These are phyloP conservation scores for Rhopalosiphum maidis DNA, from an alignment of 1,140 invertebrate genomes.

Conservation along the genomic window DNA sequence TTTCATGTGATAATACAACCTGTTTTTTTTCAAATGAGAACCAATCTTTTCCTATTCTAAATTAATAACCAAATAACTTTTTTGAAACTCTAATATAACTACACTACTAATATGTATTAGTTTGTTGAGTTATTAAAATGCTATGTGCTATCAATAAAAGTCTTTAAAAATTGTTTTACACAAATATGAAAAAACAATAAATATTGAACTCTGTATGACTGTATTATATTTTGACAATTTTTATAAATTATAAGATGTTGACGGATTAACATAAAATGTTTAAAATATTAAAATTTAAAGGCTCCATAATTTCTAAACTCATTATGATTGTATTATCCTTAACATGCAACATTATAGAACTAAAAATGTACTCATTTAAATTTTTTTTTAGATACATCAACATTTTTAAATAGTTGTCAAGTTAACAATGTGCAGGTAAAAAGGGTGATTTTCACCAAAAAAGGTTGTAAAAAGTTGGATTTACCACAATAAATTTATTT, in stretches of 20 bases:
- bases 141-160: neutral
- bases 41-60: neutral
- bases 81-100: too few species aligned
- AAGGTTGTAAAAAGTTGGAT: neutral
- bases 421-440: neutral
- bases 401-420: neutral
- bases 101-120: neutral
- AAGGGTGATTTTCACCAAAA: neutral
- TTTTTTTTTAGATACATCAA: neutral
- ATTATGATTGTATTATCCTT: neutral
- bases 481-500: neutral
- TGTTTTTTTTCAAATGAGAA: neutral
- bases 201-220: too few species aligned
- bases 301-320: neutral
- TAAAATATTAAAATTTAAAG: neutral
- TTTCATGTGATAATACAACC: neutral
- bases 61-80: too few species aligned
- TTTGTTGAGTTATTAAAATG: neutral
- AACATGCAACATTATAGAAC: neutral
- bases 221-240: neutral
- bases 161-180: neutral
- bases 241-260: too few species aligned
- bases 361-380: neutral
- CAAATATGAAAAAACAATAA: too few species aligned
- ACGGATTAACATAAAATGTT: too few species aligned